phyloP scores from a whole-genome alignment of 1,140 invertebrate genomes.

The Augochlora pura region DNA sequence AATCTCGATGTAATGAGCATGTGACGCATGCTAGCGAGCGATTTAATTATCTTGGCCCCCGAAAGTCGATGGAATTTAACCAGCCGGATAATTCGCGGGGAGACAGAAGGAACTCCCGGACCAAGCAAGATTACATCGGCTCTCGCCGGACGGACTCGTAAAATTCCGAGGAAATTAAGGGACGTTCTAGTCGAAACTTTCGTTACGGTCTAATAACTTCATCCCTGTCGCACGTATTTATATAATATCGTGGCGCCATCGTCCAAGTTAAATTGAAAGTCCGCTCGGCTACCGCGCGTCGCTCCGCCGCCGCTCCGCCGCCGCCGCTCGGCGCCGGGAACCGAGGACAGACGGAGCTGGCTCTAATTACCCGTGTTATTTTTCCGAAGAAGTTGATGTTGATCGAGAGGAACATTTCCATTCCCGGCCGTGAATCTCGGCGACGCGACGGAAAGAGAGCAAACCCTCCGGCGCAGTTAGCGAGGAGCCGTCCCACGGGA shows the following conservation, averaged over 20 bases:
- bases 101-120: not conserved
- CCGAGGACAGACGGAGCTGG: not conserved
- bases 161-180: not conserved
- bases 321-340: no score
- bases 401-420: slow-evolving; percentile 58
- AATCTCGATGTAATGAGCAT: not conserved
- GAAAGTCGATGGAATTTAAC: slow-evolving; percentile 1
- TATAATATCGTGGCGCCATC: not conserved
- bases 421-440: slow-evolving; percentile 27
- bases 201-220: not conserved
- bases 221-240: not conserved
- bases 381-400: slow-evolving; percentile 54
- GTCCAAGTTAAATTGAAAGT: slow-evolving; percentile 16
- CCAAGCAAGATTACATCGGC: not conserved
- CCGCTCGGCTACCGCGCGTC: no score
- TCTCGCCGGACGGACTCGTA: not conserved
- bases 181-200: not conserved
- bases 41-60: not conserved
- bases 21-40: not conserved
- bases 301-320: not conserved
- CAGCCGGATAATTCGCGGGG: not conserved
- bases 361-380: slow-evolving; percentile 59
- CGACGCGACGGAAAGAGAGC: slow-evolving; percentile 21
- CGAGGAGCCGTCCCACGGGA: slow-evolving; percentile 25
- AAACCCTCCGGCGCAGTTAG: slow-evolving; percentile 29